phyloP scores from a whole-genome alignment of 2,888 invertebrate species.

The Dioctria rufipes region DNA sequence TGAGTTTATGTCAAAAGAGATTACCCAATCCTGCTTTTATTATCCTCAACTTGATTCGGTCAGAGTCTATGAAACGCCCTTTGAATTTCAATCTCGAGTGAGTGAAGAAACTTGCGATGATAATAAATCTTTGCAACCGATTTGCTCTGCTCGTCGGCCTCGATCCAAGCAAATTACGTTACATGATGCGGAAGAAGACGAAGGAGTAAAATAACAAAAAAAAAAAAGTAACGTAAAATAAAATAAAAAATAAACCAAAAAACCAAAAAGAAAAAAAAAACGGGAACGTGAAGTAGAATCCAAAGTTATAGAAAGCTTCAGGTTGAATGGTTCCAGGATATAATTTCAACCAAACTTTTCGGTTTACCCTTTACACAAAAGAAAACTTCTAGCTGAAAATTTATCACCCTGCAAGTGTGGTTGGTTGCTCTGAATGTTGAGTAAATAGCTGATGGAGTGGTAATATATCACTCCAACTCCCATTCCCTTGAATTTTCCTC shows the following conservation, averaged over 20 bases:
- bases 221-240: slow-evolving; percentile 5
- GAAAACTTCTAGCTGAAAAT: slow-evolving; percentile 49
- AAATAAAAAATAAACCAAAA: background rate
- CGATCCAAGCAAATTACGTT: slow-evolving; percentile 48
- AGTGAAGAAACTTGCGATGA: slow-evolving; percentile 29
- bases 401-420: slow-evolving; percentile 47
- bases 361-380: slow-evolving; percentile 50
- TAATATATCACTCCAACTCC: slow-evolving; percentile 41
- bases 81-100: slow-evolving; percentile 29
- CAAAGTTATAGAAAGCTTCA: slow-evolving; percentile 36
- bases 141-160: slow-evolving; percentile 29
- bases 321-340: slow-evolving; percentile 43
- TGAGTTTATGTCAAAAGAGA: slow-evolving; percentile 43
- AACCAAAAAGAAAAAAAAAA: background rate
- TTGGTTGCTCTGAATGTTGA: slow-evolving; percentile 45
- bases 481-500: background rate
- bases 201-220: background rate
- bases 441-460: slow-evolving; percentile 52
- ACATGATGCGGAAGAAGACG: slow-evolving; percentile 11
- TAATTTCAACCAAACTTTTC: slow-evolving; percentile 48
- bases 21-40: slow-evolving; percentile 50
- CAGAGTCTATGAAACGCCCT: slow-evolving; percentile 21
- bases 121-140: slow-evolving; percentile 52
- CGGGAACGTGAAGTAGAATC: background rate
- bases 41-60: slow-evolving; percentile 43